These are phyloP conservation scores for Stenchaetothrips biformis DNA, from an alignment of 2,888 invertebrate genomes.

Conservation along the genomic window DNA sequence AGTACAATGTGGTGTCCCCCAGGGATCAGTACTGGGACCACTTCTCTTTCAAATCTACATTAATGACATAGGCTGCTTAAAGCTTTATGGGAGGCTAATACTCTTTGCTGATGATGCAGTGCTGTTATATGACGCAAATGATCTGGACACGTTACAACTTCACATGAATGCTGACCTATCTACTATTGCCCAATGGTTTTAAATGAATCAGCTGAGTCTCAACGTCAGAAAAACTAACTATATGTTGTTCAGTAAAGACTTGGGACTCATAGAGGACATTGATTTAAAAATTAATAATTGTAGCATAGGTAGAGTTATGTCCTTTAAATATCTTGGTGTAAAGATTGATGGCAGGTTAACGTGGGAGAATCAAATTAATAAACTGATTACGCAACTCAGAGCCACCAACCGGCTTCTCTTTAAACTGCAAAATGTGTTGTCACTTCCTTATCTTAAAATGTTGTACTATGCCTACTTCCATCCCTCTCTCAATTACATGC, in stretches of 20 bases:
- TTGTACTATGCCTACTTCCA: not conserved
- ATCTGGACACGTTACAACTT: not conserved
- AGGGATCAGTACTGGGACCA: constrained; percentile 31
- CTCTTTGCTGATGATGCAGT: constrained; percentile 21
- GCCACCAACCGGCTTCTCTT: not conserved
- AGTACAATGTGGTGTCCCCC: constrained; percentile 24
- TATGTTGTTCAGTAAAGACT: not conserved
- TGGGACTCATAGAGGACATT: not conserved
- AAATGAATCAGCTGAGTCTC: not conserved
- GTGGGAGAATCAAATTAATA: not conserved
- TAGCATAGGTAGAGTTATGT: not conserved
- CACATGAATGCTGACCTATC: not conserved
- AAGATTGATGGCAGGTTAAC: not conserved
- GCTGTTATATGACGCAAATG: constrained; percentile 19
- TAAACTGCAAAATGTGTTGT: not conserved
- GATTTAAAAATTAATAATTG: not conserved
- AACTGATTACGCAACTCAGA: not conserved
- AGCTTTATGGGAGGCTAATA: not conserved
- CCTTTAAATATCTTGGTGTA: not conserved
- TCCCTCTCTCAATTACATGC: not conserved
- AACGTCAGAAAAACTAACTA: not conserved
- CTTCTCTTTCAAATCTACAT: constrained; percentile 28
- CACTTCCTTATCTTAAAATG: not conserved
- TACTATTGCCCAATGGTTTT: not conserved
- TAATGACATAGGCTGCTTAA: constrained; percentile 27